Evolutionary conservation across 2,888 invertebrate genomes (phyloP).

Genomic region (Chrysolina haemoptera): DNA sequence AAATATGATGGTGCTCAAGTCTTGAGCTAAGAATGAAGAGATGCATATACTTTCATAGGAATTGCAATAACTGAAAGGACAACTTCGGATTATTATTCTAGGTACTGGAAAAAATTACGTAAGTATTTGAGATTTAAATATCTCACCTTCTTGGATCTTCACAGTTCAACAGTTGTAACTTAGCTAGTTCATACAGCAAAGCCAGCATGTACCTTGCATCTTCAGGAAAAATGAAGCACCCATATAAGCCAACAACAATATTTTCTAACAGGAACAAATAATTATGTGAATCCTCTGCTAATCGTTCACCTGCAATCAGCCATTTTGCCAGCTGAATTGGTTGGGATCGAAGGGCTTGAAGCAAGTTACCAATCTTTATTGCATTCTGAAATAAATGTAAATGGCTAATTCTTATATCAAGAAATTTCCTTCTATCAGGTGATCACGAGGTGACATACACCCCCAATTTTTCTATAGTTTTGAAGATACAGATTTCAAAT

Average conservation of each 20-base stretch:
- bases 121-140: conserved; percentile 12
- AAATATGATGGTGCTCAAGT: too few relatives aligned
- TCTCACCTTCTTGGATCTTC: conserved; percentile 77
- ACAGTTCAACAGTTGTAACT: conserved; percentile 79
- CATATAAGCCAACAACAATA: conserved; percentile 79
- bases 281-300: conserved; percentile 64
- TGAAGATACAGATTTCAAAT: too few relatives aligned
- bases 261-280: conserved; percentile 71
- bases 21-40: too few relatives aligned
- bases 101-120: too few relatives aligned
- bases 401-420: background rate
- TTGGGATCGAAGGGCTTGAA: conserved; percentile 78
- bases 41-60: too few relatives aligned
- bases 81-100: too few relatives aligned
- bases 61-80: too few relatives aligned
- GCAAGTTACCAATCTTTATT: conserved; percentile 78
- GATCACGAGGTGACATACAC: too few relatives aligned
- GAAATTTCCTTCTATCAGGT: too few relatives aligned
- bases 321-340: conserved; percentile 81
- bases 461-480: too few relatives aligned
- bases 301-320: conserved; percentile 78
- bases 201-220: conserved; percentile 80
- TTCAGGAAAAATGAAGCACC: conserved; percentile 82
- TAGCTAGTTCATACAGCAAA: conserved; percentile 78
- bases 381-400: conserved; percentile 68